Evolutionary conservation across 2,113 vertebrate species (phyloP).

Genomic region (Silurus asotus): DNA sequence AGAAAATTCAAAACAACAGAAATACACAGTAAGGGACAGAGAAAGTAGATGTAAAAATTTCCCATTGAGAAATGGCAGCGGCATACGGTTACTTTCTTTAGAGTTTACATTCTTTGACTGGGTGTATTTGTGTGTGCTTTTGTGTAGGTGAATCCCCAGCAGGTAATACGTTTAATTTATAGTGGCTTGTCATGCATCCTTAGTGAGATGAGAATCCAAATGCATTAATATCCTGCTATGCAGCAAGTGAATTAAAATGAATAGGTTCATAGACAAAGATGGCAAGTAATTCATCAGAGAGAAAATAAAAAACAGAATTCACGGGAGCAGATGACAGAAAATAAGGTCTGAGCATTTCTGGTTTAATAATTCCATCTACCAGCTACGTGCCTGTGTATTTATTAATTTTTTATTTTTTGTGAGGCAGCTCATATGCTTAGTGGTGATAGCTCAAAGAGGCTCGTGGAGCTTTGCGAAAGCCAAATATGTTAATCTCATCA

Average conservation of each 20-base stretch:
- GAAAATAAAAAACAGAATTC: not conserved
- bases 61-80: not conserved
- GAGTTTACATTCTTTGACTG: not conserved
- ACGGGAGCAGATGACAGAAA: not conserved
- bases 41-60: slow-evolving; percentile 7
- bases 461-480: not conserved
- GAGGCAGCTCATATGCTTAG: not conserved
- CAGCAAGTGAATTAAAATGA: slow-evolving; percentile 1
- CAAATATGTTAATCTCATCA: not conserved
- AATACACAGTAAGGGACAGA: not conserved
- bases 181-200: slow-evolving; percentile 25
- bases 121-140: not conserved
- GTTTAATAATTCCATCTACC: not conserved
- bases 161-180: slow-evolving; percentile 48
- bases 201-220: slow-evolving; percentile 33
- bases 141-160: slow-evolving; percentile 15
- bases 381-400: not conserved
- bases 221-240: slow-evolving; percentile 30
- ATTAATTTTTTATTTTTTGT: not conserved
- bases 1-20: not conserved
- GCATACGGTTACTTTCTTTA: not conserved
- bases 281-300: too few species aligned
- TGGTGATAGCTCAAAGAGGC: not conserved
- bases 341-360: not conserved
- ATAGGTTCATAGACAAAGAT: slow-evolving; percentile 17